A percentile compares a stretch with the other conserved stretches of the same genome.
phyloP scores from a whole-genome alignment of 2,888 invertebrate species.

The Atrina japonica region DNA sequence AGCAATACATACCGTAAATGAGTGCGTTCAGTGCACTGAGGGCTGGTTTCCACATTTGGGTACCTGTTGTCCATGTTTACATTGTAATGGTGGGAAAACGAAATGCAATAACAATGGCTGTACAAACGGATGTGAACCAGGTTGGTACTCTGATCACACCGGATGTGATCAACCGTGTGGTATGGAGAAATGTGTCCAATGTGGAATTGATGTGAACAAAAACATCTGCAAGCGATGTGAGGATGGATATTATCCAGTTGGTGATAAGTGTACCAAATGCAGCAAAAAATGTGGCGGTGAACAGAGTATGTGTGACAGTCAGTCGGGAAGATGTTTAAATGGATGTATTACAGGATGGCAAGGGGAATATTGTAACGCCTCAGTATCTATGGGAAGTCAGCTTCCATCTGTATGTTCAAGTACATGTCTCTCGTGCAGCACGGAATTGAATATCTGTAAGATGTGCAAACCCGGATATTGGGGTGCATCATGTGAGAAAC shows the following conservation, averaged over 20 bases:
- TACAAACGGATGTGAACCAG: slow-evolving; percentile 25
- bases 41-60: slow-evolving; percentile 20
- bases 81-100: slow-evolving; percentile 23
- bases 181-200: no score
- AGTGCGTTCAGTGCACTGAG: slow-evolving; percentile 20
- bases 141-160: background rate
- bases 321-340: slow-evolving; percentile 20
- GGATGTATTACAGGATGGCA: slow-evolving; percentile 28
- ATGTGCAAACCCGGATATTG: slow-evolving; percentile 24
- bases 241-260: slow-evolving; percentile 12
- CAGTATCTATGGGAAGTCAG: background rate
- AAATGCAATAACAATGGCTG: slow-evolving; percentile 17
- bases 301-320: slow-evolving; percentile 5
- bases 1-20: background rate
- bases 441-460: background rate
- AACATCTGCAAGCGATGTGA: slow-evolving; percentile 13
- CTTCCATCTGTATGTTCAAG: slow-evolving; percentile 3
- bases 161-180: slow-evolving; percentile 11
- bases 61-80: slow-evolving; percentile 31
- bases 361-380: slow-evolving; percentile 17
- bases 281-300: slow-evolving; percentile 19
- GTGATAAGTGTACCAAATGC: slow-evolving; percentile 13
- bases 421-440: slow-evolving; percentile 19
- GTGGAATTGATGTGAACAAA: background rate
- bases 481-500: slow-evolving; percentile 21